These are phyloP conservation scores for Phania funesta DNA, from an alignment of 2,888 invertebrate species.

Conservation along the genomic window DNA sequence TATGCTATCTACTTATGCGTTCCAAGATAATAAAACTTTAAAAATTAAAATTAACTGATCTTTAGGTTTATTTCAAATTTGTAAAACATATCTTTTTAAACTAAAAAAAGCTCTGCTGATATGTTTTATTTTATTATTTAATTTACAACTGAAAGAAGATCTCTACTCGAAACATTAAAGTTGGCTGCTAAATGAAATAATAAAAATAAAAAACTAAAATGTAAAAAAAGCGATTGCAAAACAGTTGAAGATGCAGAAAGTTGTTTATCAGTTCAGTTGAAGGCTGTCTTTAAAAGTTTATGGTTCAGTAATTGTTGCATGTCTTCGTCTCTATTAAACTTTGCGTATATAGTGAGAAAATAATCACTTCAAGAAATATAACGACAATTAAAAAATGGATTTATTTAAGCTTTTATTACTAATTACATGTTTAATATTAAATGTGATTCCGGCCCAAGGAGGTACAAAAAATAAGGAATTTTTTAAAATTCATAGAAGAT, in stretches of 20 bases:
- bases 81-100: too few species aligned
- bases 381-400: slow-evolving; percentile 17
- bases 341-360: too few species aligned
- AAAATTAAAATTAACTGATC: too few species aligned
- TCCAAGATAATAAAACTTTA: too few species aligned
- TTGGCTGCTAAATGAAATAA: neutral
- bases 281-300: slow-evolving; percentile 62
- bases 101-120: too few species aligned
- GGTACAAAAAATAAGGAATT: slow-evolving; percentile 47
- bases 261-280: slow-evolving; percentile 57
- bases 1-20: too few species aligned
- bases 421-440: slow-evolving; percentile 18
- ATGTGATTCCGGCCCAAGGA: neutral
- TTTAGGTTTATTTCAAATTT: too few species aligned
- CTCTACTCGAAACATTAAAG: too few species aligned
- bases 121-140: too few species aligned
- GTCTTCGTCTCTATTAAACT: slow-evolving; percentile 22
- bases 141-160: too few species aligned
- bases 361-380: neutral
- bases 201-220: neutral
- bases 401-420: slow-evolving; percentile 39
- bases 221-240: slow-evolving; percentile 9
- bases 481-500: slow-evolving; percentile 47
- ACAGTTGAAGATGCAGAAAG: slow-evolving; percentile 18
- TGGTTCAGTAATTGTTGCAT: slow-evolving; percentile 54